Evolutionary conservation across 2,888 invertebrate species (phyloP), one percentile per base, ranked within the genome.

Genomic region (Limnephilus lunatus): DNA sequence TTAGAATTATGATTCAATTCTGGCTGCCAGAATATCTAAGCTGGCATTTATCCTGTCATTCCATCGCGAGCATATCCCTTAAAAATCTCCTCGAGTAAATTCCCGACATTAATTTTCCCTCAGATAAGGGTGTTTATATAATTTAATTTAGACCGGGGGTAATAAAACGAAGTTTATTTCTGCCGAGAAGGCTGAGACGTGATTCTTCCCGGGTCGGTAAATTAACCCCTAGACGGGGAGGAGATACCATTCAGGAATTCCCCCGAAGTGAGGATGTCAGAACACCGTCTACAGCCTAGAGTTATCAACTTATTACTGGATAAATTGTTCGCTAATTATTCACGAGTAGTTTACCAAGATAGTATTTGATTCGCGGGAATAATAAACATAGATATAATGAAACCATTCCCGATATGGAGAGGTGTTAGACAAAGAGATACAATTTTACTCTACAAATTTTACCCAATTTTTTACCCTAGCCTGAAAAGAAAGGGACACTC

Each of bases 81-180:
- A 30, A 44, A 35, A 86, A 86, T 86, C 86, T 86, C 25, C 30
- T 11, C 86, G n/a, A 15, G 86, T 44, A 86, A 86, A 44, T 44
- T 83, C 25, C 35, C 48, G 87, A 11, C 53, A 48, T 44, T 44
- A 85, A 85, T 85, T 85, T 68, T 35, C 53, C 31, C 86, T 53
- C 68, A 32, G 87, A 87, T 68, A 87, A 53, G 68, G 87, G 87
- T 87, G 87, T 87, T 87, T 53, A 68, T 53, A 87, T 87, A 87
- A 87, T 87, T 87, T 53, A 87, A 87, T 87, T 87, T 87, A 48
- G 32, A 31, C 87, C 25, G 87, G 25, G 86, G 68, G 87, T 87
- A 87, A 68, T 87, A 87, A 87, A 87, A 87, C 53, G 87, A 68
- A 68, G 87, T 87, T 87, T 68, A 87, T 87, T 87, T 68, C 87